phyloP scores from a whole-genome alignment of 2,113 vertebrate species.

The Pelodiscus sinensis region DNA sequence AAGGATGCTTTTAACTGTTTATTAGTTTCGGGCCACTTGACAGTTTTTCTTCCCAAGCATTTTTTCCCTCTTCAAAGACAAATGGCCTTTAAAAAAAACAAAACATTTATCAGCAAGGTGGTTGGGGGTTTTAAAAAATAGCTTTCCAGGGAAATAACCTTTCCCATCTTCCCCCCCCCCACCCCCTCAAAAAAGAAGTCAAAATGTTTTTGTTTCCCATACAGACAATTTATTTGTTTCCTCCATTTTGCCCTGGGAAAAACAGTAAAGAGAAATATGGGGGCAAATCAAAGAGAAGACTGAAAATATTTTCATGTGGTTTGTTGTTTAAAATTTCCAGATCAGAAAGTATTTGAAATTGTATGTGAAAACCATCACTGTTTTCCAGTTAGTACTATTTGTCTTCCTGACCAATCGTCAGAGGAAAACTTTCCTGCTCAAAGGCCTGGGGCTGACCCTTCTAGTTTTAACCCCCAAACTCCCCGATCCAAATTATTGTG shows the following conservation, averaged over 20 bases:
- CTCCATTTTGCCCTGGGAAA: not conserved
- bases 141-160: not conserved
- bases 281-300: too few species aligned
- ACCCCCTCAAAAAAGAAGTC: not conserved
- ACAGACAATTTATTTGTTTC: not conserved
- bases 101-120: not conserved
- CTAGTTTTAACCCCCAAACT: too few species aligned
- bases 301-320: too few species aligned
- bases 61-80: not conserved
- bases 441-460: too few species aligned
- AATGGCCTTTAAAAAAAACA: not conserved
- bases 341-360: too few species aligned
- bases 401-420: too few species aligned
- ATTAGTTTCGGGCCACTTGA: not conserved
- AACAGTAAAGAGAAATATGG: not conserved
- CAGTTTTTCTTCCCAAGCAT: not conserved
- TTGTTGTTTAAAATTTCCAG: too few species aligned
- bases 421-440: too few species aligned
- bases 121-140: not conserved
- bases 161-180: not conserved
- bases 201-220: not conserved
- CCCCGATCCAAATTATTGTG: too few species aligned
- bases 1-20: not conserved
- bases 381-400: too few species aligned
- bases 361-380: too few species aligned